Conservation (phyloP, 2,113 vertebrate species). For the Vulpes vulpes region DNA sequence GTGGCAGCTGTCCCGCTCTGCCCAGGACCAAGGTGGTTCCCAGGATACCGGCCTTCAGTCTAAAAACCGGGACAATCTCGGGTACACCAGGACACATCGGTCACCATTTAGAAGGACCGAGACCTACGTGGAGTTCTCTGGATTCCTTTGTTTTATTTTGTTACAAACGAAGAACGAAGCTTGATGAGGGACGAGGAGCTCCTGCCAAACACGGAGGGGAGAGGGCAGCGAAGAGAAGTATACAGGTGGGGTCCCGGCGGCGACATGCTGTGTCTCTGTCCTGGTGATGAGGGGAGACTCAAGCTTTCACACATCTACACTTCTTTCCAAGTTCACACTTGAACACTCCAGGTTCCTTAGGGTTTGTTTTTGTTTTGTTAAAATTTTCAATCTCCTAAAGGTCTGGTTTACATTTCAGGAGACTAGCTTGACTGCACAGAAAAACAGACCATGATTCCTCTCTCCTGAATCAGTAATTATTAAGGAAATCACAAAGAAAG, state of each 20-base stretch:
- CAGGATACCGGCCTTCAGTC: not conserved
- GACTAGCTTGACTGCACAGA: not conserved
- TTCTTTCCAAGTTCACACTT: not conserved
- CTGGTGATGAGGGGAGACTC: not conserved
- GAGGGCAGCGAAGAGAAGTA: not conserved
- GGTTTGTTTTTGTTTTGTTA: not conserved
- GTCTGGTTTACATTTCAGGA: constrained; percentile 4
- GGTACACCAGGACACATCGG: not conserved
- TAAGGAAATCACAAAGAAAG: not conserved
- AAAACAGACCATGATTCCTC: not conserved
- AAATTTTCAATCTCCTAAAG: not conserved
- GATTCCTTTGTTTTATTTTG: not conserved
- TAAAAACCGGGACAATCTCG: not conserved
- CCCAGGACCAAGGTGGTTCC: not conserved
- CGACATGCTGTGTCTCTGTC: rapidly evolving
- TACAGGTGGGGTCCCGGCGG: not conserved
- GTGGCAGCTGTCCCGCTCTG: not conserved
- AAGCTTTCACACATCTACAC: not conserved
- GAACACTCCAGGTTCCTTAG: not conserved
- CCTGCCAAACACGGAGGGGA: no score
- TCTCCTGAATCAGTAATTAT: not conserved
- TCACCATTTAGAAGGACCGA: not conserved
- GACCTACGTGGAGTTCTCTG: not conserved
- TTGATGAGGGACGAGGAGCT: not conserved
- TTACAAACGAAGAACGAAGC: not conserved